These are phyloP conservation scores for Petrolisthes manimaculis DNA, from an alignment of 2,888 invertebrate genomes.

Conservation along the genomic window DNA sequence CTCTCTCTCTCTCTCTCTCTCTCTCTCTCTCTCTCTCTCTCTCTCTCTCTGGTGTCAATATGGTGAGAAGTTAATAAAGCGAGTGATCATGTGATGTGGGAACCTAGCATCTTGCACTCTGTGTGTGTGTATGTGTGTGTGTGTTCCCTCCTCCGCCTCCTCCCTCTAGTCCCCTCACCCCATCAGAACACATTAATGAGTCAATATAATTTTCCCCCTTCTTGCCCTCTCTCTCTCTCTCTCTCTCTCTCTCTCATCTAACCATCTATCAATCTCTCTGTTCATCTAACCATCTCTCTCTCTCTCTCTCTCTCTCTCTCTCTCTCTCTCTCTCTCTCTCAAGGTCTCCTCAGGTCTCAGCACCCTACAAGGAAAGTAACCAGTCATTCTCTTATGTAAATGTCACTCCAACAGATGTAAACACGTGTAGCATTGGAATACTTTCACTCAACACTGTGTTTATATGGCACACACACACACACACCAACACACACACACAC, in stretches of 20 bases:
- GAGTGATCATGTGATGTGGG: constrained; percentile 13
- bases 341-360: background rate
- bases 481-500: background rate
- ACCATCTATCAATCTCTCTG: background rate
- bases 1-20: background rate
- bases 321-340: constrained; percentile 1
- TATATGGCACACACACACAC: background rate
- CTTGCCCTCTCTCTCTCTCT: background rate
- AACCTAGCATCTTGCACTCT: background rate
- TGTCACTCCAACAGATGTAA: too few species aligned
- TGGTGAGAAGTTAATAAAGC: constrained; percentile 15
- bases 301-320: constrained; percentile 1
- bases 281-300: background rate
- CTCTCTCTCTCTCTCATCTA: background rate
- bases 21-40: background rate
- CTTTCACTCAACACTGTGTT: too few species aligned
- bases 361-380: too few species aligned
- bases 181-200: too few species aligned
- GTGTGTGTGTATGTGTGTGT: background rate
- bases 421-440: too few species aligned
- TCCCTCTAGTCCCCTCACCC: too few species aligned
- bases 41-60: background rate
- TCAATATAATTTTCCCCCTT: background rate
- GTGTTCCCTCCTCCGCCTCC: too few species aligned
- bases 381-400: too few species aligned